Base-by-base conservation (phyloP, 2,888 invertebrate genomes). In the Conus canariensis region DNA sequence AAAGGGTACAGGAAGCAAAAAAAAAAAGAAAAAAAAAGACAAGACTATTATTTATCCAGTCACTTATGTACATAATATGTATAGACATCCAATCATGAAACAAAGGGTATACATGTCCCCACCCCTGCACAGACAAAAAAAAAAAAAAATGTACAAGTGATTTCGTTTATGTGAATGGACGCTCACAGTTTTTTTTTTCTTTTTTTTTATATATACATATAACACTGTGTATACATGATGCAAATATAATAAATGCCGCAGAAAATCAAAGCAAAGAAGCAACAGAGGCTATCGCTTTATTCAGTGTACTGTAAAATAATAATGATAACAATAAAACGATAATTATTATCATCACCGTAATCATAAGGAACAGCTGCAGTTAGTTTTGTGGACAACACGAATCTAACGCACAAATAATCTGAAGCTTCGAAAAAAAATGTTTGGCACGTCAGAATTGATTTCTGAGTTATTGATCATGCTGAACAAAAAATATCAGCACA, bases 391-490 rank as follows among this genome's bases (percentile, higher is more conserved):
- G 14, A 45, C 64, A 59, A 8, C 12, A 59, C 12, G 60, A 85
- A 60, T 56, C 30, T 16, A 80, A 80, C 77, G 30, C 10, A 30
- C 77, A 30, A 30, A 80, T n/a, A 10, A 22, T 22, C n/a, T n/a
- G n/a, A 22, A 74, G n/a, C n/a, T 22, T 22, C 25, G 8, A 22
- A 22, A 74, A 74, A 30, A 86, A 86, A 25, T 2, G 64, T 86
- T 86, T 86, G 86, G 86, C 86, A 86, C 86, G 25, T 86, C 67
- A 86, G 86, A 86, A 86, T 85, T 30, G 86, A 25, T 45, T 64
- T 86, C 86, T 86, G 86, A 86, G 86, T 67, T 86, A 14, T n/a
- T 86, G 19, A 67, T 19, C n/a, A 19, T 86, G 67, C 67, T 60
- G 86, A 86, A 64, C 85, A 60, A 83, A 83, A 83, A 58, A 60